Conservation (phyloP, 2,888 invertebrate genomes). For the Schizotus pectinicornis region DNA sequence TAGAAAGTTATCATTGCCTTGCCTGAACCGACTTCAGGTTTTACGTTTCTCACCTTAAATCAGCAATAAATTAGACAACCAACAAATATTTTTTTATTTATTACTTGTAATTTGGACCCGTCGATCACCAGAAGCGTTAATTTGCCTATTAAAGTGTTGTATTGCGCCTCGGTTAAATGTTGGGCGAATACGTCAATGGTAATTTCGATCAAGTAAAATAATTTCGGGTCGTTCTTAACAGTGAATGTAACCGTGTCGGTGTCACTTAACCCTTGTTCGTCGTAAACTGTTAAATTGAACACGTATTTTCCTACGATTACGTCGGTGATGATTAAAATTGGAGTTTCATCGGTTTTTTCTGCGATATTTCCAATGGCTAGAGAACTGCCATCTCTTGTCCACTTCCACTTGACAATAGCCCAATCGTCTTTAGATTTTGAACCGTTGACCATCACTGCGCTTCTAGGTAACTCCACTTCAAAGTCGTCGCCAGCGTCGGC, state of each 20-base stretch:
- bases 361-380: constrained; percentile 86
- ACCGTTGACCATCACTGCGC: constrained; percentile 82
- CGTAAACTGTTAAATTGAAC: constrained; percentile 87
- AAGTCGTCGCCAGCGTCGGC: constrained; percentile 90
- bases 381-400: constrained; percentile 78
- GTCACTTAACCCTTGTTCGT: constrained; percentile 85
- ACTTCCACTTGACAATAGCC: constrained; percentile 81
- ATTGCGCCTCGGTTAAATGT: constrained; percentile 71
- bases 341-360: constrained; percentile 70
- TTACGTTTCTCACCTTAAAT: constrained; percentile 57
- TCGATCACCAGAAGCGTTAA: constrained; percentile 80
- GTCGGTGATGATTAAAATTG: constrained; percentile 81
- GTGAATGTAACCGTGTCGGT: constrained; percentile 84
- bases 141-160: constrained; percentile 79
- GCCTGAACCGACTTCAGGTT: constrained; percentile 60
- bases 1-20: constrained; percentile 61
- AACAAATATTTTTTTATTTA: constrained; percentile 1
- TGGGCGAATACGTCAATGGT: constrained; percentile 78
- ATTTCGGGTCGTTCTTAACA: constrained; percentile 78
- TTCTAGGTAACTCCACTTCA: constrained; percentile 75
- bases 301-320: constrained; percentile 87
- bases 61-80: background rate
- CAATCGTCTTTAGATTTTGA: constrained; percentile 86
- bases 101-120: constrained; percentile 66
- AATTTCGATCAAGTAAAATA: constrained; percentile 80